phyloP scores from a whole-genome alignment of 2,888 invertebrate genomes.

The Oxyteleia sp. region DNA sequence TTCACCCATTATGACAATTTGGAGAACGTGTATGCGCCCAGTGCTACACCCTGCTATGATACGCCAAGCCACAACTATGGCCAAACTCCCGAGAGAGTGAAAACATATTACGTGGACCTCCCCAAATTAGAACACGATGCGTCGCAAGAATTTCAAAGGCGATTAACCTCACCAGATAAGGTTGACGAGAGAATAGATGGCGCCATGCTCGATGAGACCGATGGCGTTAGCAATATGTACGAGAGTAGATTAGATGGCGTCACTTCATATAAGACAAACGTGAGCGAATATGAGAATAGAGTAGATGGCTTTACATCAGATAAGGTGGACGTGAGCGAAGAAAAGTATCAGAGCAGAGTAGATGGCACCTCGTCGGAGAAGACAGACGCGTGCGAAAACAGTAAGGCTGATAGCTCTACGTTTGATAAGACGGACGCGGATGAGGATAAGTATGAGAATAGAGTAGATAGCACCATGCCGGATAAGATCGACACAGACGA shows the following conservation, averaged over 20 bases:
- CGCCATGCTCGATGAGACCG: not conserved
- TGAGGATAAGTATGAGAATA: not conserved
- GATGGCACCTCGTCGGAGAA: no score
- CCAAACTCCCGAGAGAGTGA: slow-evolving; percentile 68
- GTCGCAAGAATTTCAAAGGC: slow-evolving; percentile 32
- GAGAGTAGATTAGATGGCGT: not conserved
- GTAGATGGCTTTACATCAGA: slow-evolving; percentile 9
- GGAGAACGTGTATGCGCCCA: slow-evolving; percentile 85
- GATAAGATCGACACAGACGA: not conserved
- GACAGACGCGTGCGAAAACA: no score
- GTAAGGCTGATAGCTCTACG: no score
- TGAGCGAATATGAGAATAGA: not conserved
- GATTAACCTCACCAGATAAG: slow-evolving; percentile 31
- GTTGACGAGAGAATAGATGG: slow-evolving; percentile 1
- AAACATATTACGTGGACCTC: slow-evolving; percentile 79
- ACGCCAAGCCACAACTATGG: slow-evolving; percentile 82
- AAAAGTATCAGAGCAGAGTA: no score
- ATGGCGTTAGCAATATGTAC: not conserved
- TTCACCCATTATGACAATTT: slow-evolving; percentile 84
- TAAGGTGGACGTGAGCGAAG: slow-evolving; percentile 21
- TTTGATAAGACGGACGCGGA: no score
- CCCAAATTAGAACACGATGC: slow-evolving; percentile 74
- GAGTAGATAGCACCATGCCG: not conserved
- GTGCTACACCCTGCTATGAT: slow-evolving; percentile 84
- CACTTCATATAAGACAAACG: not conserved